Evolutionary conservation across 1,140 invertebrate species (phyloP), one percentile per base, ranked within the genome.

Genomic region (Drosophila pachea): DNA sequence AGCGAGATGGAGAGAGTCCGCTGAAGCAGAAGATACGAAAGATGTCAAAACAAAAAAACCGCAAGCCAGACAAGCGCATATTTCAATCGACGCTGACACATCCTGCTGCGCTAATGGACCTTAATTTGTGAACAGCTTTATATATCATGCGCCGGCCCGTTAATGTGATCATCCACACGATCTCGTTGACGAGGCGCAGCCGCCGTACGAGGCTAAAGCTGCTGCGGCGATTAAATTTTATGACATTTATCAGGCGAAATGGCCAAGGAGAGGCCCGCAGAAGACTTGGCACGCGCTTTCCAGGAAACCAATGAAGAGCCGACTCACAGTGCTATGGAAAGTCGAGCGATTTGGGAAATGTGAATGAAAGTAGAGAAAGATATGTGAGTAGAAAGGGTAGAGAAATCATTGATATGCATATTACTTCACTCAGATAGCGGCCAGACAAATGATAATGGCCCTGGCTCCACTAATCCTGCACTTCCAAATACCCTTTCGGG

Each of bases 81-180:
- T 84, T 86, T 84, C 82, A 84, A 84, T 82, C 76, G 71, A 65
- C 74, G 81, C 77, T 86, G 81, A 86, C 81, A 86, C 81, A 86
- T 86, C 81, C 81, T 86, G 81, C 81, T 86, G 82, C 74, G 81
- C 81, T 86, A 86, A 86, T 86, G 81, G 81, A 86, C 82, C 81
- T 86, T 86, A 86, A 86, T 86, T 86, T 86, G 81, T 86, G 81
- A 86, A 86, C 81, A 86, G 81, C 77, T 86, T 86, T 86, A 86
- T 86, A 86, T 86, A 86, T 86, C 81, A 86, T 86, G 77, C 67
- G 77, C 76, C 74, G 61, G 65, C 67, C 74, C 81, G 82, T 86
- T 86, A 86, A 86, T 86, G 81, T 86, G 81, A 86, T 86, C 81
- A 81, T 86, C 82, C 77, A 86, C 81, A 86, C 77, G 81, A 84